A percentile compares a stretch with the other conserved stretches of the same genome.
These are phyloP conservation scores for Metopia argyrocephala DNA, from an alignment of 2,888 invertebrate species.

Conservation along the genomic window DNA sequence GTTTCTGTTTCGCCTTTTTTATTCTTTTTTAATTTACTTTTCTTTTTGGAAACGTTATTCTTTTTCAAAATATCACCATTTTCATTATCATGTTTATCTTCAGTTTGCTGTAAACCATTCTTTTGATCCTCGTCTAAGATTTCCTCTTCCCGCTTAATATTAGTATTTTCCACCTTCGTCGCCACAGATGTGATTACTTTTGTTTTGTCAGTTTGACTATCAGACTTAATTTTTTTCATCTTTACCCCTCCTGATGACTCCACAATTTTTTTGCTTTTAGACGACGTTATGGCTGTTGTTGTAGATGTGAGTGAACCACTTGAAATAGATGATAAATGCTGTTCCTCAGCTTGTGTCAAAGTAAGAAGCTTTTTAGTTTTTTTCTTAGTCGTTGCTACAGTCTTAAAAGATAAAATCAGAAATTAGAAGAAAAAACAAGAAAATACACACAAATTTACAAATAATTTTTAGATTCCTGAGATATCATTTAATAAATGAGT, in stretches of 20 bases:
- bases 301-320: constrained; percentile 15
- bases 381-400: constrained; percentile 14
- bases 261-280: constrained; percentile 20
- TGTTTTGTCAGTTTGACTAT: constrained; percentile 11
- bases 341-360: constrained; percentile 65
- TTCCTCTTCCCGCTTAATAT: background rate
- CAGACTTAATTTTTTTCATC: constrained; percentile 7
- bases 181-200: background rate
- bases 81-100: background rate
- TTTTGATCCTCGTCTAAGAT: background rate
- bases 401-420: background rate
- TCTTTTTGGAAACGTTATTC: constrained; percentile 41
- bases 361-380: constrained; percentile 30
- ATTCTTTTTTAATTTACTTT: constrained; percentile 79
- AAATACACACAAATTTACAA: too few relatives aligned
- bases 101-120: constrained; percentile 9
- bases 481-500: too few relatives aligned
- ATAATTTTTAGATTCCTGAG: too few relatives aligned
- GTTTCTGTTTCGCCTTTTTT: constrained; percentile 82
- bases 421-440: background rate
- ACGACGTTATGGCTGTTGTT: constrained; percentile 10
- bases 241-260: background rate
- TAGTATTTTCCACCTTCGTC: constrained; percentile 28
- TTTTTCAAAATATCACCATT: constrained; percentile 16
- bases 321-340: constrained; percentile 64